A percentile compares a stretch with the other conserved stretches of the same genome.
Evolutionary conservation across 1,140 invertebrate species (phyloP).

Genomic region (Vanessa tameamea): DNA sequence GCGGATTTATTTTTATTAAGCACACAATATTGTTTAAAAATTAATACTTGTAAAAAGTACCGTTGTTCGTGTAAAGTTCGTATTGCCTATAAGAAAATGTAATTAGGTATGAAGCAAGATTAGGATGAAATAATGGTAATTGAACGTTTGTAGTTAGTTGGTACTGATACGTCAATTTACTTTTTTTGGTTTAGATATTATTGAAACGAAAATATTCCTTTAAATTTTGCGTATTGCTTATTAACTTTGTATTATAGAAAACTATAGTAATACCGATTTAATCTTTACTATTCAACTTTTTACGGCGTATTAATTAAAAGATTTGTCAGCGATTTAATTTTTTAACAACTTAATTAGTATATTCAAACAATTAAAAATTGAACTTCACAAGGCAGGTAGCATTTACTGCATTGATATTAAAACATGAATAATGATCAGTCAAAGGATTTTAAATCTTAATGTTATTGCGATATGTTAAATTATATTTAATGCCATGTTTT

Average conservation of each 20-base stretch:
- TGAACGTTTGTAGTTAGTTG: background rate
- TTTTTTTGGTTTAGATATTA: background rate
- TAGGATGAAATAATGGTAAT: background rate
- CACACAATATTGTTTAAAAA: background rate
- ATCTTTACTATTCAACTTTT: background rate
- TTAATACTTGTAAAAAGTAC: constrained; percentile 1
- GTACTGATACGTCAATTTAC: too few species aligned
- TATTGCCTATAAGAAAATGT: background rate
- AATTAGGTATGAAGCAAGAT: background rate
- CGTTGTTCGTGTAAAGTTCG: background rate
- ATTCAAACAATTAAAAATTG: constrained; percentile 39
- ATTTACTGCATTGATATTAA: constrained; percentile 4
- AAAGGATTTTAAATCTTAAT: constrained; percentile 16
- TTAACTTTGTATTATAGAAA: background rate
- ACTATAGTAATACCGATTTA: background rate
- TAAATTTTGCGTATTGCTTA: background rate
- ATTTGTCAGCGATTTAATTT: constrained; percentile 23
- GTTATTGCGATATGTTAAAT: constrained; percentile 15
- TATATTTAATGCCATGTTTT: constrained; percentile 30
- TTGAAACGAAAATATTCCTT: background rate
- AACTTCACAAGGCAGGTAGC: constrained; percentile 31
- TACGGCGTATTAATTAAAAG: constrained; percentile 9
- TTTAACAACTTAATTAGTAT: constrained; percentile 42
- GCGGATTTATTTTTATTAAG: constrained; percentile 1
- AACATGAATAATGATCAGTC: background rate